Evolutionary conservation across 2,113 vertebrate genomes (phyloP).

Genomic region (Columba janthina): DNA sequence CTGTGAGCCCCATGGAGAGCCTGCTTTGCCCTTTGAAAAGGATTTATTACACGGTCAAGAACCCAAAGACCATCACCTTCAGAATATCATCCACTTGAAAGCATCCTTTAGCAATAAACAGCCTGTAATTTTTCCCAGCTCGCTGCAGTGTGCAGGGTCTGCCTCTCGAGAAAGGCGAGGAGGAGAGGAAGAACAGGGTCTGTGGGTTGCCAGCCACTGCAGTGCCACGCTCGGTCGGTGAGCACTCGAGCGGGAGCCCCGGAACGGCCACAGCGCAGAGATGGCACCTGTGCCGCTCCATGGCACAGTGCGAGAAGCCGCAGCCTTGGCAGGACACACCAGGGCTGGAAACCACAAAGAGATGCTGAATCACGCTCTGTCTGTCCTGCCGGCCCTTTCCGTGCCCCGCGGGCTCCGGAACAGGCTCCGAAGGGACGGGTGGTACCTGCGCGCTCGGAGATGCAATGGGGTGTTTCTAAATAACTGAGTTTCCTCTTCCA

Average conservation of each 20-base stretch:
- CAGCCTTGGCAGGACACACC: background rate
- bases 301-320: background rate
- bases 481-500: background rate
- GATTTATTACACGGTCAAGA: background rate
- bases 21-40: background rate
- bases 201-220: background rate
- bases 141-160: background rate
- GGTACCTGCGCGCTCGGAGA: background rate
- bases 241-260: accelerated
- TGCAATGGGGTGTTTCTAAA: background rate
- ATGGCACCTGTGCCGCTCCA: background rate
- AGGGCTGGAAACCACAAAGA: accelerated
- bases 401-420: background rate
- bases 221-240: no score
- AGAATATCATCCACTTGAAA: background rate
- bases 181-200: background rate
- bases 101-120: background rate
- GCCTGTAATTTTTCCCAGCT: background rate
- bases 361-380: background rate
- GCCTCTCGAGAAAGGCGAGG: background rate
- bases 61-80: background rate
- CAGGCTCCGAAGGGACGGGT: background rate
- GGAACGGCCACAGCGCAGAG: background rate
- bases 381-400: background rate
- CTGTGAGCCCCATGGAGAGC: background rate